Base-by-base conservation (phyloP, 2,797 vertebrate genomes). In the Balearica regulorum region DNA sequence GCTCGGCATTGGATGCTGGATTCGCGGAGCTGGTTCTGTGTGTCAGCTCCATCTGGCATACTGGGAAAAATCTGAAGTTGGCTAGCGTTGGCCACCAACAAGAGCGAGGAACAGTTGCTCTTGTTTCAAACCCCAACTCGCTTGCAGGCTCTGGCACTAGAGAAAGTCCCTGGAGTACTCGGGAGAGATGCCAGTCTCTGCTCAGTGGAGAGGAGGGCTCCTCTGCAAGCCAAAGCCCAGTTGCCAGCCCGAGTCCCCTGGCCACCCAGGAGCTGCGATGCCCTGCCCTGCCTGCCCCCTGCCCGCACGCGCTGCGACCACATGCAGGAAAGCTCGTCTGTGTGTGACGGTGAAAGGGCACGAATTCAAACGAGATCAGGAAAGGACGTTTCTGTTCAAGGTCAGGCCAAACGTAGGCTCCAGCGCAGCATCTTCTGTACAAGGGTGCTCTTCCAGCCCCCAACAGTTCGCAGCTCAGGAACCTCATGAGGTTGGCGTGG, bases 11-110 rank as follows among this genome's bases (percentile, higher is more conserved):
- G n/a, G 46, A 33, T 16, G 81, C n/a, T 46, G 83, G 60, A 9
- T 22, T 71, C 3, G 11, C 0, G 0, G 43, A 41, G 53, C 61
- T 1, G 1, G 54, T 43, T 77, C 53, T 2, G 18, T 20, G 77
- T 46, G 57, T 22, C 77, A 76, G 87, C 68, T 83, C 87, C 58
- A 37, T 5, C 68, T 72, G 89, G 46, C 26, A 75, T 3, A 5
- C 26, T 0, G 2, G 35, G 79, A 58, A 18, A 31, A 83, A 19
- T 9, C 37, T 20, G 11, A 22, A 9, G 25, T 14, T 37, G 26
- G 2, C 21, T 3, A 39, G 24, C 0, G 4, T 0, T 60, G 79
- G 69, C 19, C 82, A 86, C n/a, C 77, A 58, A 7, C 26, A 44
- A 29, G 33, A 51, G 10, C 4, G 8, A 72, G 26, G 48, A 31